These are phyloP conservation scores for Zosterops borbonicus DNA, from an alignment of 2,113 vertebrate species.

Conservation along the genomic window DNA sequence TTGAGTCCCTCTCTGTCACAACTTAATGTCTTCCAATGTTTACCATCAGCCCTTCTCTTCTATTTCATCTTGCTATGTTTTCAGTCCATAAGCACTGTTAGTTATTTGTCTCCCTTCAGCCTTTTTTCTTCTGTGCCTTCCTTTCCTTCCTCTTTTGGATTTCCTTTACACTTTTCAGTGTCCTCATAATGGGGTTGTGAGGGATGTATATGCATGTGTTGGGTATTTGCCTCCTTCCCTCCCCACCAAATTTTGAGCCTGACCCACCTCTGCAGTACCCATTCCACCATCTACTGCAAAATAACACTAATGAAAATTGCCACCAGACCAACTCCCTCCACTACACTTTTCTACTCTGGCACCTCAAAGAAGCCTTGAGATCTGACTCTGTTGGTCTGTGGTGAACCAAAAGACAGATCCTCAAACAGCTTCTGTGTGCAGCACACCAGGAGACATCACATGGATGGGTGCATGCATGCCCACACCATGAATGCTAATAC, in stretches of 20 bases:
- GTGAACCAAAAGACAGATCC: neutral
- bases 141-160: neutral
- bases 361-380: neutral
- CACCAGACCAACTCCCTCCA: neutral
- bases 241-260: neutral
- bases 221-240: neutral
- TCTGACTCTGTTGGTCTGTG: neutral
- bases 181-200: neutral
- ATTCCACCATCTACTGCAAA: neutral
- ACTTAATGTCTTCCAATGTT: neutral
- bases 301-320: neutral
- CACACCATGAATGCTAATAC: constrained; percentile 22
- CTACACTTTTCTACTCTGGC: neutral
- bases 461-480: constrained; percentile 30
- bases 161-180: neutral
- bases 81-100: neutral
- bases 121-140: neutral
- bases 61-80: neutral
- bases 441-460: constrained; percentile 32
- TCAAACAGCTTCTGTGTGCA: neutral
- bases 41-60: neutral
- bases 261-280: neutral
- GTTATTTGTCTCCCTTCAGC: neutral
- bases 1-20: neutral
- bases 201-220: fast-evolving